Evolutionary conservation across 2,113 vertebrate genomes (phyloP).

Genomic region (Lagopus leucura): DNA sequence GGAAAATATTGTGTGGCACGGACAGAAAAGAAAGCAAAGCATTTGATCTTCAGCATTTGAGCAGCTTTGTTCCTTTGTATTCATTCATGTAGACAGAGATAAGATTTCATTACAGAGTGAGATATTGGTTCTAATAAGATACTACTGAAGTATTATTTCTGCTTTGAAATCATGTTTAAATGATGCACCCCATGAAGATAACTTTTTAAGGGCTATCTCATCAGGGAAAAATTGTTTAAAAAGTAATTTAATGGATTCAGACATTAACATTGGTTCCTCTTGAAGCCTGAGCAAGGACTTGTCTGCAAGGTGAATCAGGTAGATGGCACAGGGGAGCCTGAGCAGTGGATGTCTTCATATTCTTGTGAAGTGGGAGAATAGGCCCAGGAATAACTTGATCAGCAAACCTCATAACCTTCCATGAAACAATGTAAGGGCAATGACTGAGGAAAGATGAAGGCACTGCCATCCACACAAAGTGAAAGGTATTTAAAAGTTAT

Average conservation of each 20-base stretch:
- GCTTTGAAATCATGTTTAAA: slow-evolving; percentile 18
- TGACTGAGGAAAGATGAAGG: not conserved
- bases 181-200: not conserved
- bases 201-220: not conserved
- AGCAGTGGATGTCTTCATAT: not conserved
- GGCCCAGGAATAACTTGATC: not conserved
- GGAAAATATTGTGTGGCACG: not conserved
- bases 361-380: not conserved
- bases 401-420: not conserved
- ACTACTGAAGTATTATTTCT: slow-evolving; percentile 8
- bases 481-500: not conserved
- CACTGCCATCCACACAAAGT: not conserved
- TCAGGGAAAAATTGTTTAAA: not conserved
- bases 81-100: not conserved
- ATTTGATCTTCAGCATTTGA: not conserved
- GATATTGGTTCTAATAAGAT: not conserved
- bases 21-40: slow-evolving; percentile 1
- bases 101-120: slow-evolving; percentile 22
- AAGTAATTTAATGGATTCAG: not conserved
- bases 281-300: not conserved
- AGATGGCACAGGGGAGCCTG: not conserved
- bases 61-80: not conserved
- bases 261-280: not conserved
- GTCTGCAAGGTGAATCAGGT: not conserved
- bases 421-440: rapidly evolving